Percentiles rank a stretch among this genome's conserved stretches.
Evolutionary conservation across 2,797 vertebrate genomes (phyloP).

Genomic region (Odontamblyopus lacepedii): DNA sequence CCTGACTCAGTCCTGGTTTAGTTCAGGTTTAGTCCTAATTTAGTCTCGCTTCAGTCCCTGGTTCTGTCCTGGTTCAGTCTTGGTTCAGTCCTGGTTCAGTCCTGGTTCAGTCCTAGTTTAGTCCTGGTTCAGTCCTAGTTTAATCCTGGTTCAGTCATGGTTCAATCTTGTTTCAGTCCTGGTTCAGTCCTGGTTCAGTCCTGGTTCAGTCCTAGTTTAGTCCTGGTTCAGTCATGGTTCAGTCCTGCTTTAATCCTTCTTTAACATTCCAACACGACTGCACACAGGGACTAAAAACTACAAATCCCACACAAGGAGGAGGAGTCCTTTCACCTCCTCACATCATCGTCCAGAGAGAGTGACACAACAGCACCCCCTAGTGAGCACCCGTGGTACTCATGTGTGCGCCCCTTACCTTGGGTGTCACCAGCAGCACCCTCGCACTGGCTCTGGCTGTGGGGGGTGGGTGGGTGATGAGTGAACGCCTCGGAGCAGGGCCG

Average conservation of each 20-base stretch:
- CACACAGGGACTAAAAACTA: neutral
- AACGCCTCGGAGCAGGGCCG: constrained; percentile 29
- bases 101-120: neutral
- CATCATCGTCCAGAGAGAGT: constrained; percentile 17
- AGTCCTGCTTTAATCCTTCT: neutral
- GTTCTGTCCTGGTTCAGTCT: neutral
- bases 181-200: too few species aligned
- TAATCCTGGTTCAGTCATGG: too few species aligned
- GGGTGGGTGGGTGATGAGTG: constrained; percentile 31
- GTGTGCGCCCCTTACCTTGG: constrained; percentile 59
- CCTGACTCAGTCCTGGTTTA: neutral
- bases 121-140: too few species aligned
- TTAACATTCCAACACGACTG: neutral
- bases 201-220: too few species aligned
- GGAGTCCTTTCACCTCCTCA: neutral
- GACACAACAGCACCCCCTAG: constrained; percentile 73
- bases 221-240: neutral
- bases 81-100: neutral
- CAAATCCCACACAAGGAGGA: too few species aligned
- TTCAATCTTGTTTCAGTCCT: too few species aligned
- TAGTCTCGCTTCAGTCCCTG: neutral
- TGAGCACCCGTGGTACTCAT: constrained; percentile 11
- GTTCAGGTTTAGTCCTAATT: neutral
- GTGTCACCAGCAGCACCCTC: constrained; percentile 63
- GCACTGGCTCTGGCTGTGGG: constrained; percentile 39